Conservation (phyloP, 2,113 vertebrate species). For the Cottus gobio region DNA sequence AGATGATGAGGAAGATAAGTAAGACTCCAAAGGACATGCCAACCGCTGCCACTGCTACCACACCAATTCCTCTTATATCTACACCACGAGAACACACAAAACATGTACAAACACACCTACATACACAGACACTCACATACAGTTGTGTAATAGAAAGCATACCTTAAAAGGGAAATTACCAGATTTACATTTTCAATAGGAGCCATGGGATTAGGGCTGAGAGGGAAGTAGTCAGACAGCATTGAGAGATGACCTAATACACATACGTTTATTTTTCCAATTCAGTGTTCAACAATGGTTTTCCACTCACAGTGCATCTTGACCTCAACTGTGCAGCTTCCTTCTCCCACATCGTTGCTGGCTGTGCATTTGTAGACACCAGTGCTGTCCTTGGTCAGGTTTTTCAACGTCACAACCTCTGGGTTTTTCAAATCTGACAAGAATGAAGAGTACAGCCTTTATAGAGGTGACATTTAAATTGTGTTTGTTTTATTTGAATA, state of each 20-base stretch:
- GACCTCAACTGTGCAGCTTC: constrained; percentile 89
- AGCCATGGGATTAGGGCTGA: no score
- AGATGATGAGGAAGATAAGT: constrained; percentile 87
- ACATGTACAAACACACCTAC: neutral
- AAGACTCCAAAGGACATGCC: constrained; percentile 87
- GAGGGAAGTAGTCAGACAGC: no score
- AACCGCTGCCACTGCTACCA: constrained; percentile 88
- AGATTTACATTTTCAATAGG: no score
- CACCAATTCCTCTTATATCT: constrained; percentile 88
- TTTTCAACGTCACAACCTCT: constrained; percentile 88
- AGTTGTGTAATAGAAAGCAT: neutral
- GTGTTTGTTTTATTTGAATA: no score
- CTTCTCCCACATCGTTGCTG: constrained; percentile 90
- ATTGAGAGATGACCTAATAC: no score
- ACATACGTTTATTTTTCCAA: no score
- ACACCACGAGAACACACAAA: neutral
- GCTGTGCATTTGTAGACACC: constrained; percentile 91
- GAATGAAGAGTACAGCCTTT: constrained; percentile 5
- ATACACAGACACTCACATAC: neutral
- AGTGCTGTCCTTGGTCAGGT: constrained; percentile 85
- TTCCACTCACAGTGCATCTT: constrained; percentile 89
- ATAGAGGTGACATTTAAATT: no score
- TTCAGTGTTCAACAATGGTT: neutral
- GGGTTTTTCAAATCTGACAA: constrained; percentile 86
- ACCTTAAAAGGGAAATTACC: neutral